A percentile compares a stretch with the other conserved stretches of the same genome.
Evolutionary conservation across 2,888 invertebrate genomes (phyloP).

Genomic region (Brassicogethes aeneus): DNA sequence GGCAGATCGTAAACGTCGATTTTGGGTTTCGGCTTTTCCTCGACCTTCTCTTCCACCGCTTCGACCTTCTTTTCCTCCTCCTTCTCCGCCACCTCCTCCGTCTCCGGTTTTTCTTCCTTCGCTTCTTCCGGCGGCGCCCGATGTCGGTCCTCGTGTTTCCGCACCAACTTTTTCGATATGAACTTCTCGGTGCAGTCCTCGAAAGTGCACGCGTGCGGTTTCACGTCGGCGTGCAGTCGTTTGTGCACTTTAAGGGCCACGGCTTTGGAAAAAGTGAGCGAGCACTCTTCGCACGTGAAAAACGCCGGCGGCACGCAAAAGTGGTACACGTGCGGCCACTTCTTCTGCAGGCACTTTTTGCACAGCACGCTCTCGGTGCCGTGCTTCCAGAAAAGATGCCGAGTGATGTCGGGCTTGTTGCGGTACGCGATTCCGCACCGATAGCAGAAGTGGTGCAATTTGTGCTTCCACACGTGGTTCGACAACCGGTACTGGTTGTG

Average conservation of each 20-base stretch:
- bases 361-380: slow-evolving; percentile 81
- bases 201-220: slow-evolving; percentile 63
- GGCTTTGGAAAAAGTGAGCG: slow-evolving; percentile 62
- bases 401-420: slow-evolving; percentile 80
- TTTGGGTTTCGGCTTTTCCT: slow-evolving; percentile 38
- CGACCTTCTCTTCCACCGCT: slow-evolving; percentile 20
- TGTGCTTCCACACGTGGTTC: slow-evolving; percentile 87
- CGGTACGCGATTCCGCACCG: slow-evolving; percentile 81
- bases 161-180: slow-evolving; percentile 69
- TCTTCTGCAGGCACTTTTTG: slow-evolving; percentile 78
- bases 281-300: slow-evolving; percentile 77
- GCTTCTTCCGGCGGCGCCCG: slow-evolving; percentile 36
- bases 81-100: slow-evolving; percentile 13
- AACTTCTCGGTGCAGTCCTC: slow-evolving; percentile 66
- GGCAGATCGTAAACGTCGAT: slow-evolving; percentile 65
- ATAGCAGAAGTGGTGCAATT: slow-evolving; percentile 77
- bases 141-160: slow-evolving; percentile 62
- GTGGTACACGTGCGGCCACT: slow-evolving; percentile 88
- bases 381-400: slow-evolving; percentile 88
- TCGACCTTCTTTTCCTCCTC: slow-evolving; percentile 35
- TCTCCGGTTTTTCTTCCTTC: slow-evolving; percentile 17
- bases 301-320: slow-evolving; percentile 75
- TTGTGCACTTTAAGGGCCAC: slow-evolving; percentile 78
- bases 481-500: slow-evolving; percentile 71
- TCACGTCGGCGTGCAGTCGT: slow-evolving; percentile 60